Conservation (phyloP, 2,888 invertebrate species). For the Lithophane socia region DNA sequence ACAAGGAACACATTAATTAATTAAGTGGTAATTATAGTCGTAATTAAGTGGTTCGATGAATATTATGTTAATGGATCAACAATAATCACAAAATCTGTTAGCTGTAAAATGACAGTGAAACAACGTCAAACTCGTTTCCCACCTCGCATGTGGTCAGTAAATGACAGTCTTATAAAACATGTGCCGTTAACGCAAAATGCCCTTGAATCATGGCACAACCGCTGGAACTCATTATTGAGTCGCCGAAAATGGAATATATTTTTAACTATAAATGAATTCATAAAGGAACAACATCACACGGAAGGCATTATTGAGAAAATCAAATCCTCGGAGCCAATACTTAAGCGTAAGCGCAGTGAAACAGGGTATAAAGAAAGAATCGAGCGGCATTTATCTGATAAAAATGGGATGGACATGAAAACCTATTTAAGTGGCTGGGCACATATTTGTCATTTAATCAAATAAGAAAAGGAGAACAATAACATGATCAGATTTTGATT, state of each 20-base stretch:
- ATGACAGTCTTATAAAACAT: slow-evolving; percentile 1
- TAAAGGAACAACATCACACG: slow-evolving; percentile 6
- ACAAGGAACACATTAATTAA: no score
- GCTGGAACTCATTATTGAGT: slow-evolving; percentile 10
- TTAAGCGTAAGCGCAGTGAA: slow-evolving; percentile 6
- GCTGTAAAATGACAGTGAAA: slow-evolving; percentile 9
- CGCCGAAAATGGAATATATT: slow-evolving; percentile 14
- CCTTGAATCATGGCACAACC: slow-evolving; percentile 8
- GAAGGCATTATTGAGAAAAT: no score
- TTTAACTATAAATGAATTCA: slow-evolving; percentile 2
- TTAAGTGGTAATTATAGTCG: no score
- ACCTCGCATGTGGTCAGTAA: slow-evolving; percentile 12
- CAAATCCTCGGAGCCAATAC: no score
- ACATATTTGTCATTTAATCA: slow-evolving; percentile 19
- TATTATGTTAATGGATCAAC: neutral
- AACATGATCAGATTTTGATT: no score
- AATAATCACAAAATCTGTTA: slow-evolving; percentile 4
- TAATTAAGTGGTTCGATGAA: no score
- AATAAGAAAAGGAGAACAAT: no score
- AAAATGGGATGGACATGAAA: slow-evolving; percentile 14
- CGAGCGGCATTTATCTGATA: slow-evolving; percentile 13
- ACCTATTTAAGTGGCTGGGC: slow-evolving; percentile 23
- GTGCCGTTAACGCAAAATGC: slow-evolving; percentile 5
- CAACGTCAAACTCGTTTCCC: slow-evolving; percentile 15
- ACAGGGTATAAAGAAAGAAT: slow-evolving; percentile 11